Evolutionary conservation across 2,113 vertebrate genomes (phyloP).

Genomic region (Menura novaehollandiae): DNA sequence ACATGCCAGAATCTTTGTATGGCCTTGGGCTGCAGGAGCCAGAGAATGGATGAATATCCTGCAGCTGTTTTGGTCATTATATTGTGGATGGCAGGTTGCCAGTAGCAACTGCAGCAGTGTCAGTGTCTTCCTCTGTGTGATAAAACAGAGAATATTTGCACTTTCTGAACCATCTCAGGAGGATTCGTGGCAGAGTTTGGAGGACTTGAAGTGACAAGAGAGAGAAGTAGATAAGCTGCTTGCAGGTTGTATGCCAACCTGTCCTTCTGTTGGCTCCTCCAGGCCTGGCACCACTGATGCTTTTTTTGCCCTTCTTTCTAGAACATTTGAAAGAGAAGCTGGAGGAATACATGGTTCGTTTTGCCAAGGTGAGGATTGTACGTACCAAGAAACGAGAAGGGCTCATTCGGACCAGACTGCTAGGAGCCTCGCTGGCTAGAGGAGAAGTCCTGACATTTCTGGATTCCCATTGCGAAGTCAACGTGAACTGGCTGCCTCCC

Average conservation of each 20-base stretch:
- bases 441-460: conserved; percentile 88
- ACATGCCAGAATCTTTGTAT: neutral
- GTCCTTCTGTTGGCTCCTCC: neutral
- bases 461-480: conserved; percentile 90
- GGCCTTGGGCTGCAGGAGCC: neutral
- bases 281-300: neutral
- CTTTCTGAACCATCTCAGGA: neutral
- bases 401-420: conserved; percentile 84
- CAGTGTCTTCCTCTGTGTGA: neutral
- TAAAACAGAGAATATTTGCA: conserved; percentile 18
- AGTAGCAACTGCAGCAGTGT: neutral
- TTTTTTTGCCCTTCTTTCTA: conserved; percentile 52
- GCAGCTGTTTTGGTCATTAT: conserved; percentile 12
- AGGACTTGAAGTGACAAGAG: neutral
- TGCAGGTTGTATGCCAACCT: neutral
- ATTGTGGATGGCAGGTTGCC: neutral
- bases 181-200: neutral
- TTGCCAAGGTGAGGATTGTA: conserved; percentile 86
- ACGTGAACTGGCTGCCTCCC: conserved; percentile 90
- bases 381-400: conserved; percentile 88
- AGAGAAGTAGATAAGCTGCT: neutral
- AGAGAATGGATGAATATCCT: neutral
- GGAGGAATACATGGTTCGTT: conserved; percentile 85
- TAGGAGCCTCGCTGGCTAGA: conserved; percentile 84
- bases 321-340: conserved; percentile 84